Base-by-base conservation (phyloP, 1,140 invertebrate genomes). In the Papilio xuthus region DNA sequence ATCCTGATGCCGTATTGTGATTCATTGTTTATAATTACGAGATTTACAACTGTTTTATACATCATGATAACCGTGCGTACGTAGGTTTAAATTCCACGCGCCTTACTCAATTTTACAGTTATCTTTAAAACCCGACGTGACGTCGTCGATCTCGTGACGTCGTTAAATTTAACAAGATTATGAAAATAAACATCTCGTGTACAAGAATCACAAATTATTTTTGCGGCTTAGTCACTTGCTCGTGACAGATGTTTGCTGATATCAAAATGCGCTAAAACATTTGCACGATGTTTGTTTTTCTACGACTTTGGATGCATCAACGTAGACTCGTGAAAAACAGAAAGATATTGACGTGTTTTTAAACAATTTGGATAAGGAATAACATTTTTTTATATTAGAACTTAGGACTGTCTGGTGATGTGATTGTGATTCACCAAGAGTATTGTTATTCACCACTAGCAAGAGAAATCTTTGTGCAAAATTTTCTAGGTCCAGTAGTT, bases 1-100 rank as follows among this genome's bases (percentile, higher is more conserved):
- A 15, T 28, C 13, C 26, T 67, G 26, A 28, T 74, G 47, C 15
- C 47, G 26, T 28, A 23, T 3, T 13, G 26, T 74, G 42, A 74
- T 50, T 74, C 72, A 74, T 76, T 76, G 74, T 76, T 76, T 76
- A 76, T 76, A 76, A 60, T 63, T 23, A 76, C 32, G 53, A 63
- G 53, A 60, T 76, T 76, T 76, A 76, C 74, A 60, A 76, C 50
- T 41, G 53, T 60, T 63, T 47, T 63, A 56, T 56, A 63, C 74
- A 26, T 23, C 72, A 74, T 56, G 50, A 63, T 63, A 26, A 42
- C n/a, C 28, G 9, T n/a, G 50, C 74, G 50, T 60, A 76, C 74
- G 74, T 76, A 63, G 74, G 50, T 76, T 76, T 53, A 53, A 60
- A 63, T 76, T 76, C 74, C 74, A 20, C 53, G n/a, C 50, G 53